phyloP scores from a whole-genome alignment of 30 jellyfish, hydroid and myxozoan genomes.

The Hydra vulgaris region DNA sequence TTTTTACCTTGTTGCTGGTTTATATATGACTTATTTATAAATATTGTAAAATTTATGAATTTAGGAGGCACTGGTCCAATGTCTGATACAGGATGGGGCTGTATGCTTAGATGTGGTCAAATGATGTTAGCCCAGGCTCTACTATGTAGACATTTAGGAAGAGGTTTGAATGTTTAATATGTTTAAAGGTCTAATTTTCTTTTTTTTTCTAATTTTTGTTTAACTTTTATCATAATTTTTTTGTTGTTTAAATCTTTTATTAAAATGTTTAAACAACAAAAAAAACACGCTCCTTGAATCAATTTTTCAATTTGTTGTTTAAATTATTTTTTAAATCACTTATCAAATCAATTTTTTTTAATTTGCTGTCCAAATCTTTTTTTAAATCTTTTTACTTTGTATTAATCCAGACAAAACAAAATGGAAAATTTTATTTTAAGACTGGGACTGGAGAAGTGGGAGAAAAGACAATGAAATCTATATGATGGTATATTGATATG shows the following conservation, averaged over 20 bases:
- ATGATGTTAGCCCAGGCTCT: slow-evolving; percentile 96
- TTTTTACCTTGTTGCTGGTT: no score
- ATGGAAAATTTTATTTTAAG: slow-evolving; percentile 31
- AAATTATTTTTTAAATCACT: no score
- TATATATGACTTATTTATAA: no score
- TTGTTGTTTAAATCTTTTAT: no score
- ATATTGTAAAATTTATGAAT: background rate
- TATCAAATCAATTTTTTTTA: no score
- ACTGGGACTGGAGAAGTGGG: slow-evolving; percentile 83
- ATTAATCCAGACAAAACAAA: no score
- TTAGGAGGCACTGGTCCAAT: slow-evolving; percentile 98
- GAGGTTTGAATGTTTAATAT: slow-evolving; percentile 41
- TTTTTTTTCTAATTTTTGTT: no score
- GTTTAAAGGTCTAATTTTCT: background rate
- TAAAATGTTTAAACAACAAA: no score
- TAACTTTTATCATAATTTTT: background rate
- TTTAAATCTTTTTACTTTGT: no score
- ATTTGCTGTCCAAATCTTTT: no score
- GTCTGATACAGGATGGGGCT: slow-evolving; percentile 99
- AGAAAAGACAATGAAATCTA: slow-evolving; percentile 49
- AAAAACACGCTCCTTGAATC: no score
- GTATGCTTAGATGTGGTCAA: slow-evolving; percentile 98
- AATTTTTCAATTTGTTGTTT: no score
- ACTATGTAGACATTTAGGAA: slow-evolving; percentile 80
- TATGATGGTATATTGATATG: slow-evolving; percentile 38